These are phyloP conservation scores for Zygaena filipendulae DNA, from an alignment of 2,888 invertebrate genomes.

Conservation along the genomic window DNA sequence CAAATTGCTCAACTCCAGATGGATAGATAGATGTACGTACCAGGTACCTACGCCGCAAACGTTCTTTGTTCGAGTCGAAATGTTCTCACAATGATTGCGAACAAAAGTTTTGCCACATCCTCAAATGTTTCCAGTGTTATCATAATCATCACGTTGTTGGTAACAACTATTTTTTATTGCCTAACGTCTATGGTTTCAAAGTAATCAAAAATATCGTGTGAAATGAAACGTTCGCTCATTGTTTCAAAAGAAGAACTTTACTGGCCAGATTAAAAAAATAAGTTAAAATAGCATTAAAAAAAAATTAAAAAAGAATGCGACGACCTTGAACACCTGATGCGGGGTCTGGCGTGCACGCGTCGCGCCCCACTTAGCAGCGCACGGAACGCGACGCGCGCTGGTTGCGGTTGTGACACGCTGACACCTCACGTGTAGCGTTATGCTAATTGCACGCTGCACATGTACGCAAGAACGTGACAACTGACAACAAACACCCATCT, in stretches of 20 bases:
- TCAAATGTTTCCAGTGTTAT: too few species aligned
- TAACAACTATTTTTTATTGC: too few species aligned
- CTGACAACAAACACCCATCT: conserved; percentile 10
- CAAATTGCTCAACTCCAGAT: conserved; percentile 25
- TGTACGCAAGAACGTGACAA: conserved; percentile 28
- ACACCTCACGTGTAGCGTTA: conserved; percentile 25
- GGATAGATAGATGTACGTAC: conserved; percentile 14
- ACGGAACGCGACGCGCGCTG: conserved; percentile 31
- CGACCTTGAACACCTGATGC: conserved; percentile 41
- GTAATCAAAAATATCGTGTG: too few species aligned
- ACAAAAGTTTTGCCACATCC: too few species aligned
- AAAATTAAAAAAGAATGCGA: not conserved
- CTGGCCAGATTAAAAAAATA: too few species aligned
- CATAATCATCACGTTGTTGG: too few species aligned
- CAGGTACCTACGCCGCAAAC: conserved; percentile 9
- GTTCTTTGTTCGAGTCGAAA: too few species aligned
- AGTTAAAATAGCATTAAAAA: not conserved
- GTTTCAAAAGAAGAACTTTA: too few species aligned
- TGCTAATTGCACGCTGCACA: conserved; percentile 17
- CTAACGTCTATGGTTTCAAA: too few species aligned
- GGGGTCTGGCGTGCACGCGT: conserved; percentile 26
- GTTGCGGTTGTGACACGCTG: conserved; percentile 11
- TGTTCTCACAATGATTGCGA: too few species aligned
- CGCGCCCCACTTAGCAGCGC: conserved; percentile 32
- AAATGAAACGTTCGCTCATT: too few species aligned